phyloP scores from a whole-genome alignment of 1,140 invertebrate genomes.

The Tyrophagus putrescentiae region DNA sequence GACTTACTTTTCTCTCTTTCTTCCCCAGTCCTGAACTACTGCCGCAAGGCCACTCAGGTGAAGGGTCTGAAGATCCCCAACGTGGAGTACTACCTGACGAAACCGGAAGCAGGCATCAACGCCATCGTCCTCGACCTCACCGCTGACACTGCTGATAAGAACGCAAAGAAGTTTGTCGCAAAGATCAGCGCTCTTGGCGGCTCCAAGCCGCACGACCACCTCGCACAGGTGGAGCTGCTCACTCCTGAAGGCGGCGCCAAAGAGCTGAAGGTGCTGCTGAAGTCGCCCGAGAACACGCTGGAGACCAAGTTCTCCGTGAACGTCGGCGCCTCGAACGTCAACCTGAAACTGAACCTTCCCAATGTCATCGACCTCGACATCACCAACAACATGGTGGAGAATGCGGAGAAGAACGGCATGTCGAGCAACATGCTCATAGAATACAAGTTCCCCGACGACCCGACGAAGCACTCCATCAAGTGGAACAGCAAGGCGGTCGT shows the following conservation, averaged over 20 bases:
- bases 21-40: conserved; percentile 14
- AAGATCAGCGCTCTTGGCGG: conserved; percentile 11
- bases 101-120: conserved; percentile 10
- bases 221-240: not conserved
- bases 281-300: conserved; percentile 11
- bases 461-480: not conserved
- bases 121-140: not conserved
- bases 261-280: not conserved
- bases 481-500: not conserved
- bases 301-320: conserved; percentile 13
- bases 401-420: conserved; percentile 1
- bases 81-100: conserved; percentile 12
- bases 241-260: conserved; percentile 10
- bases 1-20: conserved; percentile 4
- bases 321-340: not conserved
- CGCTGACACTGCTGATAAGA: not conserved
- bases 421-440: conserved; percentile 2
- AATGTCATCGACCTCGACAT: not conserved
- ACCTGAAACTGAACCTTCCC: conserved; percentile 9
- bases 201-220: not conserved
- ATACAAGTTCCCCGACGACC: conserved; percentile 19
- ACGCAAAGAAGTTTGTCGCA: not conserved
- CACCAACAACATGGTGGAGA: not conserved
- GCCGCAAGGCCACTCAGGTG: conserved; percentile 11
- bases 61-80: conserved; percentile 14